These are phyloP conservation scores for Hoplodrina ambigua DNA, from an alignment of 2,888 invertebrate genomes.

Conservation along the genomic window DNA sequence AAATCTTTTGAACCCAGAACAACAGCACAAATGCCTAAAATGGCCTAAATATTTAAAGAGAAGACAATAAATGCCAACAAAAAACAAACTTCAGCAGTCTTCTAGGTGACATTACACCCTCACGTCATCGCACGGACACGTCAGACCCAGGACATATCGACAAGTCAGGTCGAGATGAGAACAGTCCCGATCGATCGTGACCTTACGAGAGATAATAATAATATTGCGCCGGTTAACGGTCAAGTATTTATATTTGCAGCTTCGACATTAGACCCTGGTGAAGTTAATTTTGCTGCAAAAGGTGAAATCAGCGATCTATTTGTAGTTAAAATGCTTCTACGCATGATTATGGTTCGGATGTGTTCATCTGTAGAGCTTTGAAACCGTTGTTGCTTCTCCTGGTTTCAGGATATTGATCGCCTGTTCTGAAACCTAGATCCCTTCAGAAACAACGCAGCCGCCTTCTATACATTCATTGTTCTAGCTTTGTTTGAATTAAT, in stretches of 20 bases:
- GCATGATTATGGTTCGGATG: background rate
- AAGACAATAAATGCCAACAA: background rate
- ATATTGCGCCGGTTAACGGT: constrained; percentile 18
- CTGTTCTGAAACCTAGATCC: background rate
- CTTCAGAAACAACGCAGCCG: background rate
- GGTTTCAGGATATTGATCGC: background rate
- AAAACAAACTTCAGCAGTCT: background rate
- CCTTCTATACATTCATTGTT: background rate
- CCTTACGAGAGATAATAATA: constrained; percentile 39
- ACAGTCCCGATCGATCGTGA: constrained; percentile 26
- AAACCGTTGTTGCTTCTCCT: background rate
- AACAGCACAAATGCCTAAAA: background rate
- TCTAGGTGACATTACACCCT: constrained; percentile 17
- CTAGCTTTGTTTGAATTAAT: background rate
- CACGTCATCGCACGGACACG: constrained; percentile 13
- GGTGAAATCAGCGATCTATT: background rate
- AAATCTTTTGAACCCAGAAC: background rate
- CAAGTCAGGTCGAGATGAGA: constrained; percentile 14
- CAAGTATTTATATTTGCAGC: constrained; percentile 20
- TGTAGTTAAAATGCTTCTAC: background rate
- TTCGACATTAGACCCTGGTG: constrained; percentile 25
- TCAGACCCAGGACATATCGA: constrained; percentile 6
- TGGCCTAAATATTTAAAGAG: background rate
- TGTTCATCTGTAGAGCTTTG: background rate
- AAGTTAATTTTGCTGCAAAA: background rate